Conservation (phyloP, 1,140 invertebrate species). For the Scaptomyza montana region DNA sequence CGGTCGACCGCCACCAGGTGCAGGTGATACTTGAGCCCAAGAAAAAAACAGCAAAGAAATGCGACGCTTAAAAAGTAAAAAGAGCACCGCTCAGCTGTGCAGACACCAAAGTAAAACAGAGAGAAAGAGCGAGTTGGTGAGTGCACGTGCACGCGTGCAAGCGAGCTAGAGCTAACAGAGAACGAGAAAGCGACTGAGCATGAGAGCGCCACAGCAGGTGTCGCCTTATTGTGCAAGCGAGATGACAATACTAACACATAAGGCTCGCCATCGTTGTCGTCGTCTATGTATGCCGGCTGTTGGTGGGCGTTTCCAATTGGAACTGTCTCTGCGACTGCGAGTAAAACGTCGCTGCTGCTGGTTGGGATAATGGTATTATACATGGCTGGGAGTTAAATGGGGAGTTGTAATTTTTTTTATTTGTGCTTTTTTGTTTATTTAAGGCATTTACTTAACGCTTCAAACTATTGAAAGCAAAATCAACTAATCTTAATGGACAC, state of each 20-base stretch:
- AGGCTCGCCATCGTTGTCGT: constrained; percentile 36
- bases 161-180: constrained; percentile 2
- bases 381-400: constrained; percentile 37
- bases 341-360: constrained; percentile 47
- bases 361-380: constrained; percentile 62
- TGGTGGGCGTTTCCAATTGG: constrained; percentile 78
- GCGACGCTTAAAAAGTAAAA: constrained; percentile 43
- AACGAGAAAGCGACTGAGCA: constrained; percentile 9
- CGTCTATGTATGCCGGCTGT: constrained; percentile 27
- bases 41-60: constrained; percentile 48
- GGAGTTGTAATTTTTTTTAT: constrained; percentile 25
- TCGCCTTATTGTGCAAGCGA: constrained; percentile 47
- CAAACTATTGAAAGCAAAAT: constrained; percentile 76
- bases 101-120: constrained; percentile 1
- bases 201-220: constrained; percentile 55
- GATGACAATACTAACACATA: constrained; percentile 41
- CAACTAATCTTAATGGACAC: constrained; percentile 80
- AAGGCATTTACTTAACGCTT: constrained; percentile 69
- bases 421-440: constrained; percentile 62
- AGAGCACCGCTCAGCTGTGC: constrained; percentile 39
- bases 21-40: constrained; percentile 51
- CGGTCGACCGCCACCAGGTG: constrained; percentile 23
- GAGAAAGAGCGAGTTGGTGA: constrained; percentile 1
- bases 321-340: constrained; percentile 41
- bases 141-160: background rate